A percentile compares a stretch with the other conserved stretches of the same genome.
Evolutionary conservation across 2,888 invertebrate genomes (phyloP).

Genomic region (Helobdella robusta): DNA sequence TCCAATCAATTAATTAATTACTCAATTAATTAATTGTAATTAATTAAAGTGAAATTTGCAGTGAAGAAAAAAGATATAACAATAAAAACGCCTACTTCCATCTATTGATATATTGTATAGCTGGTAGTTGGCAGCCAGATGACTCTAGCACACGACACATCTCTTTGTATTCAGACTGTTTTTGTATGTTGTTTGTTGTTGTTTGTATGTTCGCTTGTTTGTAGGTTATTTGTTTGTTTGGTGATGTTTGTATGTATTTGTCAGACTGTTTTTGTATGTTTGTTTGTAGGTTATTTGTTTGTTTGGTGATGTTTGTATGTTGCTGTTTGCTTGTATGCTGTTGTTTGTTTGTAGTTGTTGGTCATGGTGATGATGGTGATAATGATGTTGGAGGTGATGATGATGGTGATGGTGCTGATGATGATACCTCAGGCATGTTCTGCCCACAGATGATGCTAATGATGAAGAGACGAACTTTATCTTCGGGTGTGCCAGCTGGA

Average conservation of each 20-base stretch:
- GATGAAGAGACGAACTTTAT: conserved; percentile 82
- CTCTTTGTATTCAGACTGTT: conserved; percentile 67
- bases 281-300: too few species aligned
- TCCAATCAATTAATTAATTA: background rate
- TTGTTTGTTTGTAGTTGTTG: too few species aligned
- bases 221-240: too few species aligned
- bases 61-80: background rate
- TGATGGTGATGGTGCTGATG: too few species aligned
- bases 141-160: conserved; percentile 67
- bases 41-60: background rate
- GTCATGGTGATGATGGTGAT: too few species aligned
- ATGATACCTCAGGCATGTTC: conserved; percentile 61
- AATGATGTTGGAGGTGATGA: too few species aligned
- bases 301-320: too few species aligned
- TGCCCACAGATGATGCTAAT: conserved; percentile 75
- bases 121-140: conserved; percentile 74
- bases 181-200: too few species aligned
- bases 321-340: too few species aligned
- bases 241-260: too few species aligned
- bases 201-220: too few species aligned
- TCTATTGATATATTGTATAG: conserved; percentile 77
- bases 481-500: conserved; percentile 71
- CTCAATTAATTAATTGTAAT: background rate
- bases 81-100: conserved; percentile 63
- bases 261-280: too few species aligned